These are phyloP conservation scores for Hylyphantes graminicola DNA, from an alignment of 1,140 invertebrate genomes.

Conservation along the genomic window DNA sequence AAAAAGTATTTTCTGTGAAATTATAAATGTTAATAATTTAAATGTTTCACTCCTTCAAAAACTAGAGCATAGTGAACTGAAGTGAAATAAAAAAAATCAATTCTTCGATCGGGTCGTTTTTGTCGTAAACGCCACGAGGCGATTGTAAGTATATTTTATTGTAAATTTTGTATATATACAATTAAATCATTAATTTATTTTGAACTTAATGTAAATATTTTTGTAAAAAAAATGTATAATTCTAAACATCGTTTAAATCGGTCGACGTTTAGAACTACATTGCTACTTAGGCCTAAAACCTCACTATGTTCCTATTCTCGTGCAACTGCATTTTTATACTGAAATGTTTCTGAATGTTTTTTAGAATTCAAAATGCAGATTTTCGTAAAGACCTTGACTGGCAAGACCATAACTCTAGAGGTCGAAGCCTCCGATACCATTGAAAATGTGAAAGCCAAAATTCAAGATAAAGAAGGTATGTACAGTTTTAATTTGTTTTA, in stretches of 20 bases:
- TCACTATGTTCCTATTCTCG: too few relatives aligned
- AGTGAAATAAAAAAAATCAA: too few relatives aligned
- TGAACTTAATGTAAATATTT: not conserved
- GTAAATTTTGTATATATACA: too few relatives aligned
- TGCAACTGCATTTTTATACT: not conserved
- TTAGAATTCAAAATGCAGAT: slow-evolving; percentile 62
- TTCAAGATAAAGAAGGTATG: slow-evolving; percentile 78
- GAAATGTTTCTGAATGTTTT: not conserved
- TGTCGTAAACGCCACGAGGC: too few relatives aligned
- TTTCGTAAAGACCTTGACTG: slow-evolving; percentile 71
- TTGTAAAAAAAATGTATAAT: not conserved
- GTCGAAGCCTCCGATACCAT: slow-evolving; percentile 82
- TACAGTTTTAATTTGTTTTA: slow-evolving; percentile 63
- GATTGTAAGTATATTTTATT: too few relatives aligned
- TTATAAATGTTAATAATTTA: too few relatives aligned
- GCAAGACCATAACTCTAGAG: slow-evolving; percentile 72
- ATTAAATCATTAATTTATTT: too few relatives aligned
- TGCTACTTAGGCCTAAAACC: slow-evolving; percentile 3
- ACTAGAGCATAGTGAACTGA: too few relatives aligned
- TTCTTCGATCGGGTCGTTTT: too few relatives aligned
- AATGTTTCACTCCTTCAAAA: too few relatives aligned
- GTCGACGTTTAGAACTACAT: not conserved
- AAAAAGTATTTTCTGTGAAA: too few relatives aligned
- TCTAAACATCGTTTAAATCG: not conserved
- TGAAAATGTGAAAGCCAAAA: slow-evolving; percentile 95